Evolutionary conservation across 2,113 vertebrate genomes (phyloP).

Genomic region (Oostethus manadensis): DNA sequence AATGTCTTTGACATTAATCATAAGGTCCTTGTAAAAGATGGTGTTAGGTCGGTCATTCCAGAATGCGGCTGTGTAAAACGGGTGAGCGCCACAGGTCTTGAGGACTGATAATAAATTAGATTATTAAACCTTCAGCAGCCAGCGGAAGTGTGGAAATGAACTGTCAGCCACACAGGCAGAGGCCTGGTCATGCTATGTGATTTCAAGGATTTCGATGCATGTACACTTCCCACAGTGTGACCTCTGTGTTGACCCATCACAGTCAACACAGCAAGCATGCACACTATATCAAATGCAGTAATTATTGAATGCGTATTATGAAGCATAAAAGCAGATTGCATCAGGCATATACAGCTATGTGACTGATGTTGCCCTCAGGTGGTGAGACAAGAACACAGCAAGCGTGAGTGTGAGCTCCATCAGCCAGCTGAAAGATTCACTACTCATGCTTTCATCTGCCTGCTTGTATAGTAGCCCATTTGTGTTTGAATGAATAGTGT

Average conservation of each 20-base stretch:
- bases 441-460: slow-evolving; percentile 38
- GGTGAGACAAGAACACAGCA: slow-evolving; percentile 47
- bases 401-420: slow-evolving; percentile 29
- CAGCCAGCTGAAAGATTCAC: slow-evolving; percentile 47
- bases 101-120: not conserved
- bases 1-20: too few relatives aligned
- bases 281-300: too few relatives aligned
- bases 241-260: too few relatives aligned
- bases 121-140: too few relatives aligned
- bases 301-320: not conserved
- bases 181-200: too few relatives aligned
- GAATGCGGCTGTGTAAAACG: not conserved
- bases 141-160: too few relatives aligned
- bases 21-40: not conserved
- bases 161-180: too few relatives aligned
- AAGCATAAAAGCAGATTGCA: not conserved
- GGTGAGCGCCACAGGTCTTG: not conserved
- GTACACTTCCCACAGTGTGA: too few relatives aligned
- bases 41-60: not conserved
- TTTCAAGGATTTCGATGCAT: too few relatives aligned
- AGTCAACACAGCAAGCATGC: too few relatives aligned
- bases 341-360: slow-evolving; percentile 15
- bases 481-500: slow-evolving; percentile 45
- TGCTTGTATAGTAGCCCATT: slow-evolving; percentile 44
- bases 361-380: slow-evolving; percentile 58